Evolutionary conservation across 2,113 vertebrate genomes (phyloP), one percentile per base, ranked within the genome.

Genomic region (Vanacampus margaritifer): DNA sequence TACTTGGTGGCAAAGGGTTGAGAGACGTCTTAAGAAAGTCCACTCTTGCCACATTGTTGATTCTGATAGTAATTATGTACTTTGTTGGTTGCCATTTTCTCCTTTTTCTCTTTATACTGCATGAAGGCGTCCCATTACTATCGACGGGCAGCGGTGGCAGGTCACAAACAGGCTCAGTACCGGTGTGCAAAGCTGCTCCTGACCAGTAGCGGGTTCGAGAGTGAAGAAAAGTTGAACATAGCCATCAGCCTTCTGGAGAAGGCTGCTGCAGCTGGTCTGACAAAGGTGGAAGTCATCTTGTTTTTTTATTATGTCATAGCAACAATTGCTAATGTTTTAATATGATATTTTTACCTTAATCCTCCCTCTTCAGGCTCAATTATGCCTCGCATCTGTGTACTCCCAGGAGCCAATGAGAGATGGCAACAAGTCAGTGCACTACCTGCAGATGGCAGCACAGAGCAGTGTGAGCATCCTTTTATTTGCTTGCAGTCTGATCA

Each of bases 81-180:
- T 46, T 46, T 46, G 5, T 17, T 46, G 21, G n/a, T 51, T 51
- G 3, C 23, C 21, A 21, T 1, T 9, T 21, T 37, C 9, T 21
- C 21, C 36, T 43, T 2, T 45, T 28, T 64, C 24, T 48, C 53
- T 28, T 43, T 46, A 5, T 26, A 4, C 16, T 28, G 1, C 14
- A 16, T 6, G 68, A 1, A 99, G 97, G 95, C 97, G 58, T 78
- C 88, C 46, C 54, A 90, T 64, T 95, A 93, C 84, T 99, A 98
- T 84, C 79, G 70, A 13, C 74, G 74, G 0, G 97, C 97, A 26
- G 94, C 95, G 17, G 73, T 26, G 6, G 87, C 85, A 21, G 91
- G 83, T 28, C 97, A 99, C 84, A 78, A 60, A 65, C 92, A 93
- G 87, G 95, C 96, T 66, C 95, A 96, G 83, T 98, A 95, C 77